Evolutionary conservation across 2,888 invertebrate species (phyloP), one percentile per base, ranked within the genome.

Genomic region (Eupithecia abbreviata): DNA sequence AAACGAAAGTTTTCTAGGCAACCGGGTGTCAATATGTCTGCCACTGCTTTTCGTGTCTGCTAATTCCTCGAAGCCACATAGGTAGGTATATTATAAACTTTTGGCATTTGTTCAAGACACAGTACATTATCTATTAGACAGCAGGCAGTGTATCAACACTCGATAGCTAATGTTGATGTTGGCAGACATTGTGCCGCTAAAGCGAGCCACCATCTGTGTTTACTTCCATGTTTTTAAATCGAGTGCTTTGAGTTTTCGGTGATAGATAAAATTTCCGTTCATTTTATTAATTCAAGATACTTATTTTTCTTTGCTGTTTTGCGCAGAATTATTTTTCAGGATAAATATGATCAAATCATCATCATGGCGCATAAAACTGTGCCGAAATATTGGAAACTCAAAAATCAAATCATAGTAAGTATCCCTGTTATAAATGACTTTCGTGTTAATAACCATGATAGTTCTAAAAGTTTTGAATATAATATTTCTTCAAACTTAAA

Each of bases 201-300:
- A 80, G 72, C 78, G 80, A 82, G 77, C 77, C 74, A 79, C 80
- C 82, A 82, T 82, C 82, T 67, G 62, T 80, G 76, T 80, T 82
- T 81, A 81, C 78, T 75, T 78, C 79, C 71, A 72, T 72, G 69
- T 67, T 72, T 81, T 80, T 71, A 47, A 49, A 47, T 13, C 69
- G 9, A 69, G 47, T 69, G 47, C 18, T 49, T 47, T 68, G n/a
- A 58, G 67, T 55, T 58, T 13, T 58, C 43, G 9, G 43, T 67
- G 18, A 43, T 67, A 42, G 15, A 0, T 68, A 68, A 68, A 68
- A 0, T 68, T 43, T 43, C 43, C 67, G 30, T 58, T 18, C 10
- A 58, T 58, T 58, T 58, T 18, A 9, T 55, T 55, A 3, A 55
- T n/a, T 55, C n/a, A 55, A 51, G n/a, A 18, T 55, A 51, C n/a